A percentile compares a stretch with the other conserved stretches of the same genome.
Evolutionary conservation across 2,888 invertebrate species (phyloP).

Genomic region (Hypercompe scribonia): DNA sequence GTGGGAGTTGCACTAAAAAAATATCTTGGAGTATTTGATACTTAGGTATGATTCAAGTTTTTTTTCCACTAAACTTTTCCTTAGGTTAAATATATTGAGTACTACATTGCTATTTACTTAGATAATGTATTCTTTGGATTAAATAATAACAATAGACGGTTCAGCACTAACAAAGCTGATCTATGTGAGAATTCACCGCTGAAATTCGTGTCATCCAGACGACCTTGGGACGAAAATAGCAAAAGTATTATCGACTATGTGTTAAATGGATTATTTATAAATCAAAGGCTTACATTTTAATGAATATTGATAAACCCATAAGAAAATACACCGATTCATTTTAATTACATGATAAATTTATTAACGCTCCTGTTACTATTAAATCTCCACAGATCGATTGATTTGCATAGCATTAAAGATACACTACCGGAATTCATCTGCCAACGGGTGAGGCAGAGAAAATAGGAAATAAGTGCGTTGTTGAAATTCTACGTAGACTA

Average conservation of each 20-base stretch:
- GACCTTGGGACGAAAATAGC: background rate
- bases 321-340: background rate
- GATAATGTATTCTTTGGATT: too few relatives aligned
- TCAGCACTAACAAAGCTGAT: background rate
- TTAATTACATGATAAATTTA: background rate
- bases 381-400: too few relatives aligned
- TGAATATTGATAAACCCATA: background rate
- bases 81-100: background rate
- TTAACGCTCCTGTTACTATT: too few relatives aligned
- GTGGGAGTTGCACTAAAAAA: too few relatives aligned
- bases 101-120: background rate
- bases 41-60: background rate
- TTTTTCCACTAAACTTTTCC: background rate
- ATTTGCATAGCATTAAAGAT: too few relatives aligned
- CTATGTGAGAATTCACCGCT: background rate
- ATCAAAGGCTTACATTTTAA: background rate
- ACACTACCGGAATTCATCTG: too few relatives aligned
- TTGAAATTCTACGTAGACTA: background rate
- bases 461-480: too few relatives aligned
- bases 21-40: too few relatives aligned
- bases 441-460: too few relatives aligned
- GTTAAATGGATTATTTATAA: background rate
- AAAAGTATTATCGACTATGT: background rate
- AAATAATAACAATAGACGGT: background rate
- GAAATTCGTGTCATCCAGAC: background rate